Evolutionary conservation across 2,113 vertebrate genomes (phyloP).

Genomic region (Anguilla japonica): DNA sequence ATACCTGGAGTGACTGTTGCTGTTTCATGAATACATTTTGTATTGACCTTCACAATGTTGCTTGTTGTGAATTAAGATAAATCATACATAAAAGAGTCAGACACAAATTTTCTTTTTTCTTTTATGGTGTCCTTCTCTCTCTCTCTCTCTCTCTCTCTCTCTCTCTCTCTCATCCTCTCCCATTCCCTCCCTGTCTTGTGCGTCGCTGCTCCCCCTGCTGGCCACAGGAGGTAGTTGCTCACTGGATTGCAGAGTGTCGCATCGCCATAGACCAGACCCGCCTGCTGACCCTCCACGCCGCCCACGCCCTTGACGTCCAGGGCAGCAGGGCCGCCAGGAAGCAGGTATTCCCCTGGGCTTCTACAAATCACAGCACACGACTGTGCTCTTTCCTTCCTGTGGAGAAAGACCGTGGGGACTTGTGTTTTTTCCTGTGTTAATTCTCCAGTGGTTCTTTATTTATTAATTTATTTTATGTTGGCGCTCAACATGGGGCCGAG

Average conservation of each 20-base stretch:
- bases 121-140: too few species aligned
- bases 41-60: too few species aligned
- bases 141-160: neutral
- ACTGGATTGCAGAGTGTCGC: constrained; percentile 89
- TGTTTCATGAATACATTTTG: too few species aligned
- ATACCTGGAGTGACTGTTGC: neutral
- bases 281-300: constrained; percentile 81
- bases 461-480: too few species aligned
- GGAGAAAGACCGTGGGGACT: neutral
- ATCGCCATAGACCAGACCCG: constrained; percentile 86
- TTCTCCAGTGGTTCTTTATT: neutral
- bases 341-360: constrained; percentile 71
- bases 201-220: constrained; percentile 8
- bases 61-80: too few species aligned
- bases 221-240: constrained; percentile 84
- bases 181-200: neutral
- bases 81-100: too few species aligned
- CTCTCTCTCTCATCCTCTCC: neutral
- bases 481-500: too few species aligned
- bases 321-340: constrained; percentile 79
- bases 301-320: constrained; percentile 70
- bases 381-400: neutral
- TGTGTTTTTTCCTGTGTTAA: neutral
- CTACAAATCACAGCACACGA: neutral
- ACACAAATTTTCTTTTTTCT: too few species aligned